Evolutionary conservation across 2,888 invertebrate genomes (phyloP).

Genomic region (Pelosia muscerda): DNA sequence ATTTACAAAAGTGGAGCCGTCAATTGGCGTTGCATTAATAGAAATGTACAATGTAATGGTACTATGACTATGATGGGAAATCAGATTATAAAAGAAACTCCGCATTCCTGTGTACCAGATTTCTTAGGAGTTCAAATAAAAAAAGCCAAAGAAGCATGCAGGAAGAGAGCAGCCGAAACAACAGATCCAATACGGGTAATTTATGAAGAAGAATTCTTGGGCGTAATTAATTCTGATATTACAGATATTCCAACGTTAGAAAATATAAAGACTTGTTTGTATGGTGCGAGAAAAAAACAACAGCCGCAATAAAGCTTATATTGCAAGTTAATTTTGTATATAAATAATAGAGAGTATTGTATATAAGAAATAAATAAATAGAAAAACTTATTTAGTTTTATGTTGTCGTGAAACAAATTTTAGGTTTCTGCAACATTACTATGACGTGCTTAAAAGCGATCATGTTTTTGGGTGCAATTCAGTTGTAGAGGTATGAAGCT

Average conservation of each 20-base stretch:
- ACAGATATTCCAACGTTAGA: too few species aligned
- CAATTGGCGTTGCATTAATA: background rate
- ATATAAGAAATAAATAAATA: too few species aligned
- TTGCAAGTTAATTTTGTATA: too few species aligned
- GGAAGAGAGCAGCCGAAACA: background rate
- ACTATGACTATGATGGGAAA: background rate
- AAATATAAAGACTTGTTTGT: too few species aligned
- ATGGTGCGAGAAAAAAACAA: too few species aligned
- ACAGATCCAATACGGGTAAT: background rate
- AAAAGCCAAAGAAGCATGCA: background rate
- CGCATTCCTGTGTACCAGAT: constrained; percentile 4
- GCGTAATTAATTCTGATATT: background rate
- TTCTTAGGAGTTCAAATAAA: background rate
- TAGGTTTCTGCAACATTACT: background rate
- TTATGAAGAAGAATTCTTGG: constrained; percentile 1
- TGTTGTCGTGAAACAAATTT: background rate
- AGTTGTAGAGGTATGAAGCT: too few species aligned
- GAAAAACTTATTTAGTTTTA: too few species aligned
- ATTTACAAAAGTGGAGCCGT: background rate
- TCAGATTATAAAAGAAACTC: background rate
- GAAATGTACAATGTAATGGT: background rate
- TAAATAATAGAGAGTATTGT: too few species aligned
- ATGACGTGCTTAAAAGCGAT: too few species aligned
- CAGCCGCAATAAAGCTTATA: too few species aligned
- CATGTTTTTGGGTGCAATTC: too few species aligned